A percentile compares a stretch with the other conserved stretches of the same genome.
Conservation (phyloP, 2,797 vertebrate species). For the Argentina silus region DNA sequence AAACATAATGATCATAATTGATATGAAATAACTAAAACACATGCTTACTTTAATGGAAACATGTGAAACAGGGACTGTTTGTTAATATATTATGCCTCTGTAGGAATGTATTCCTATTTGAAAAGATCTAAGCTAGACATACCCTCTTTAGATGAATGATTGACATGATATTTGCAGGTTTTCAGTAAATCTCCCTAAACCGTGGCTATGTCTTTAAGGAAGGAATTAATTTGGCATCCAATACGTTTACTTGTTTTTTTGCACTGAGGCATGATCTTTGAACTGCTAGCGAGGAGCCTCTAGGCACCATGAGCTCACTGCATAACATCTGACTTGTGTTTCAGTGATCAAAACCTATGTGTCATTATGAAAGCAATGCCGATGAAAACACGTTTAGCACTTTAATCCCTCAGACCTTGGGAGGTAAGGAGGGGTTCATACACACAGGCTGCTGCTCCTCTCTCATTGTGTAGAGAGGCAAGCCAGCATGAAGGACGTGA, state of each 20-base stretch:
- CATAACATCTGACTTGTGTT: conserved; percentile 77
- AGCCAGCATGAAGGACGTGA: conserved; percentile 29
- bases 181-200: conserved; percentile 27
- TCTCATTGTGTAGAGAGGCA: not conserved
- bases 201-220: conserved; percentile 67
- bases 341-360: conserved; percentile 72
- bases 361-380: conserved; percentile 71
- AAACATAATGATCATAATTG: not conserved
- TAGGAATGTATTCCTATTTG: conserved; percentile 15
- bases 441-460: conserved; percentile 16
- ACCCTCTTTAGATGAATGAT: not conserved
- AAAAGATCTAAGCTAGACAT: not conserved
- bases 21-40: not conserved
- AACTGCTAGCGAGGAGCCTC: conserved; percentile 75
- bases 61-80: not conserved
- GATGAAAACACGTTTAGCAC: conserved; percentile 72
- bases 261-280: conserved; percentile 76
- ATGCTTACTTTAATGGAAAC: not conserved
- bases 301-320: conserved; percentile 76
- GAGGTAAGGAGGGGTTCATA: conserved; percentile 56
- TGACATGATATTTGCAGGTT: conserved; percentile 3
- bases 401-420: conserved; percentile 55
- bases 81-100: not conserved
- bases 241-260: conserved; percentile 76
- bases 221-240: conserved; percentile 76